Evolutionary conservation across 30 jellyfish, hydroid and myxozoan species (phyloP), one percentile per base, ranked within the genome.

Genomic region (Hydra vulgaris): DNA sequence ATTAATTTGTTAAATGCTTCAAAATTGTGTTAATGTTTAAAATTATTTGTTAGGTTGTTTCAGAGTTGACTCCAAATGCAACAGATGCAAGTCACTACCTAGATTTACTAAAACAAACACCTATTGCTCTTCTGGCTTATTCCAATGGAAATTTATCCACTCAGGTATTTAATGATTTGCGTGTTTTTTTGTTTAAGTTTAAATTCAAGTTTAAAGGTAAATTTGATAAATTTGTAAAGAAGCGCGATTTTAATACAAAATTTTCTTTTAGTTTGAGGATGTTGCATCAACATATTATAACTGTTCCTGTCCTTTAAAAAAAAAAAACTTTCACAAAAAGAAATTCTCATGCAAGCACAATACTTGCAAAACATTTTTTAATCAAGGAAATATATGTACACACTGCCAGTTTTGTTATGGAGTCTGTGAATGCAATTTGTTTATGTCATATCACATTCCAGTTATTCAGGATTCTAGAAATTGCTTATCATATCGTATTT

Each of bases 61-160:
- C 55, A 19, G 66, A 25, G 52, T 53, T 73, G 23, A 22, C 81
- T n/a, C 81, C 81, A 22, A 73, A 73, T 0, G 81, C 81, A 21
- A 21, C 81, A 8, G 55, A 73, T 27, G 23, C 81, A 0, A 73
- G 52, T 18, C 21, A 20, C 21, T 73, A 73, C 21, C 24, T 73
- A 5, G n/a, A 73, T 25, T 53, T 12, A 0, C 52, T 73, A 26
- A 0, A 27, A 20, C 66, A 73, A 21, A 53, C 61, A 20, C 81
- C 81, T 12, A 70, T 73, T 73, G 81, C 66, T 22, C 26, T 73
- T 12, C 18, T 73, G 23, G 67, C 81, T 3, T 68, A 68, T 68
- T 68, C 75, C 27, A 23, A 68, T 68, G 16, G 16, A 7, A 68
- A 68, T n/a, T 20, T 68, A 68, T 8, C 4, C 26, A 7, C 7